Evolutionary conservation across 1,140 invertebrate genomes (phyloP).

Genomic region (Drosophila grimshawi): DNA sequence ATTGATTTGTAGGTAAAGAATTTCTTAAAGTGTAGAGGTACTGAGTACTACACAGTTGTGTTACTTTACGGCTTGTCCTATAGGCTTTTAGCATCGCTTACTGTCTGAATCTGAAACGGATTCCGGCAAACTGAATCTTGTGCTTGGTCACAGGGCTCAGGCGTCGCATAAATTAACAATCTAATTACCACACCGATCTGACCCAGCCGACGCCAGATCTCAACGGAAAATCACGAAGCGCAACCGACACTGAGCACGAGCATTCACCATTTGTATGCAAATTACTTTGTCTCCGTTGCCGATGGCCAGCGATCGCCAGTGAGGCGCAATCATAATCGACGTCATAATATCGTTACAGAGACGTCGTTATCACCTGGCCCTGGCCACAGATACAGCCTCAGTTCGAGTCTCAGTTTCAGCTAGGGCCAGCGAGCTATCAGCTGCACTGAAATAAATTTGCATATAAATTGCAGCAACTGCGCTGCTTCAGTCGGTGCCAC

Average conservation of each 20-base stretch:
- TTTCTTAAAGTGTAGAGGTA: not conserved
- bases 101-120: slow-evolving; percentile 34
- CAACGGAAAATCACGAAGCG: slow-evolving; percentile 73
- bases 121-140: slow-evolving; percentile 23
- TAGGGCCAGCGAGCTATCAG: slow-evolving; percentile 15
- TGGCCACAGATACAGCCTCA: slow-evolving; percentile 5
- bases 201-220: slow-evolving; percentile 54
- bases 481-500: not conserved
- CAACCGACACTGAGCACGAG: slow-evolving; percentile 74
- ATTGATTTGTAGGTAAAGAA: not conserved
- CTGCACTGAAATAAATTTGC: slow-evolving; percentile 71
- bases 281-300: slow-evolving; percentile 52
- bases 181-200: slow-evolving; percentile 67
- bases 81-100: not conserved
- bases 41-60: not conserved
- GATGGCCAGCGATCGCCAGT: slow-evolving; percentile 56
- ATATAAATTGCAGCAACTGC: slow-evolving; percentile 68
- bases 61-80: not conserved
- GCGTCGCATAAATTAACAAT: slow-evolving; percentile 78
- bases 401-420: no score
- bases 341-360: slow-evolving; percentile 73
- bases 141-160: slow-evolving; percentile 5
- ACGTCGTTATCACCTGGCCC: slow-evolving; percentile 73
- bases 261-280: slow-evolving; percentile 81
- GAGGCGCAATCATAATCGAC: slow-evolving; percentile 77